Evolutionary conservation across 1,140 invertebrate species (phyloP).

Genomic region (Brachionus koreanus): DNA sequence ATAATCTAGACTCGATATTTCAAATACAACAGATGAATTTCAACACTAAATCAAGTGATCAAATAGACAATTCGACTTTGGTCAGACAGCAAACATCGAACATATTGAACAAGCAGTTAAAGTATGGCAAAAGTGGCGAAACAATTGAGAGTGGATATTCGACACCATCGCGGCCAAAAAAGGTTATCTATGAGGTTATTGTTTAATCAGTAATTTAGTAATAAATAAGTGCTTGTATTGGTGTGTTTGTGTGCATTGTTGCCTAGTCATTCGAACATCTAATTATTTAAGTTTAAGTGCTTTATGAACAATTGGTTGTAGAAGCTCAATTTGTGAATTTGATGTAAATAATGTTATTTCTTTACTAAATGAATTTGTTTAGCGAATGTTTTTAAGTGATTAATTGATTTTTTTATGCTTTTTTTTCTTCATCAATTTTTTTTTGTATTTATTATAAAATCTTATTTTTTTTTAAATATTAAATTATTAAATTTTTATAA

Average conservation of each 20-base stretch:
- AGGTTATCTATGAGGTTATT: conserved; percentile 42
- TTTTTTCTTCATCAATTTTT: background rate
- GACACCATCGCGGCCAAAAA: conserved; percentile 34
- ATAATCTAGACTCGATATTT: background rate
- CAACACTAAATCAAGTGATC: background rate
- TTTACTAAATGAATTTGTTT: background rate
- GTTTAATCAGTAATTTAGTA: background rate
- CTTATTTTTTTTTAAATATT: background rate
- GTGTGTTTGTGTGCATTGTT: background rate
- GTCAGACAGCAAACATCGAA: background rate
- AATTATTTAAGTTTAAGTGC: background rate
- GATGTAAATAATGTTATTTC: background rate
- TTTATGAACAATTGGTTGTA: background rate
- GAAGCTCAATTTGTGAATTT: background rate
- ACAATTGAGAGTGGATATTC: conserved; percentile 36
- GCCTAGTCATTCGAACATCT: background rate
- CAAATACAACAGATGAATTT: conserved; percentile 9
- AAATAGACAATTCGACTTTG: background rate
- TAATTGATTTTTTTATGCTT: background rate
- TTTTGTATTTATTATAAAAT: background rate
- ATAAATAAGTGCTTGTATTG: background rate
- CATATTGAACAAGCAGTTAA: background rate
- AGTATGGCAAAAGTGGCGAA: background rate
- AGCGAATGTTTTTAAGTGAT: background rate
- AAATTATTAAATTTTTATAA: background rate